These are phyloP conservation scores for Zingel zingel DNA, from an alignment of 2,113 vertebrate species.

Conservation along the genomic window DNA sequence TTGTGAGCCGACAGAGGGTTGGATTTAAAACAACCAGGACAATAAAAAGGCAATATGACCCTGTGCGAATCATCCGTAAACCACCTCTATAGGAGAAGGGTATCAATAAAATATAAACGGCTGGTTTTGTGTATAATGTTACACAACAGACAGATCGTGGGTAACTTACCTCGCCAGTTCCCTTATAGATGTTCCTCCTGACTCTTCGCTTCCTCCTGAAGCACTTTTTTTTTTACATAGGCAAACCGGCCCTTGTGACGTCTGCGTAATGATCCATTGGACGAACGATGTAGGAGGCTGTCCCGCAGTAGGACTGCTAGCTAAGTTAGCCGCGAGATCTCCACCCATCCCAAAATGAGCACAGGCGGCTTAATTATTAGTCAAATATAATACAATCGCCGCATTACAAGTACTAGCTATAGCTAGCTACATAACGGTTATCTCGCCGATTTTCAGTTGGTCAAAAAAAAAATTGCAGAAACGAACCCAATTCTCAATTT, in stretches of 20 bases:
- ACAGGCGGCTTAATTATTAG: neutral
- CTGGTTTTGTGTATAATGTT: neutral
- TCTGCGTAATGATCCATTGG: constrained; percentile 43
- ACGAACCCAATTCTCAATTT: no score
- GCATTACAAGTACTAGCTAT: no score
- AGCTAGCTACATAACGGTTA: no score
- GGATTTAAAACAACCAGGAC: constrained; percentile 4
- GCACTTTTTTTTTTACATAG: constrained; percentile 14
- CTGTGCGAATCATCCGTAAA: rapidly evolving
- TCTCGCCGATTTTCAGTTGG: neutral
- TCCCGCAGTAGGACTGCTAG: neutral
- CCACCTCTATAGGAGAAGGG: no score
- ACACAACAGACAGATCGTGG: neutral
- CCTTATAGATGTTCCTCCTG: constrained; percentile 11
- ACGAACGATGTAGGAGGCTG: constrained; percentile 9
- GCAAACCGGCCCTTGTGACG: constrained; percentile 57
- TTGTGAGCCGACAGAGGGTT: constrained; percentile 12
- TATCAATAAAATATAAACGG: rapidly evolving
- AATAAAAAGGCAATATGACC: neutral
- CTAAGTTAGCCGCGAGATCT: neutral
- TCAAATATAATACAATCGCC: neutral
- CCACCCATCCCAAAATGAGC: rapidly evolving
- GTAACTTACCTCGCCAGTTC: constrained; percentile 61
- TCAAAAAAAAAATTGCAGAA: neutral
- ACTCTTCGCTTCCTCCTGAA: neutral